phyloP scores from a whole-genome alignment of 2,113 vertebrate species.

The Pycnonotus jocosus region DNA sequence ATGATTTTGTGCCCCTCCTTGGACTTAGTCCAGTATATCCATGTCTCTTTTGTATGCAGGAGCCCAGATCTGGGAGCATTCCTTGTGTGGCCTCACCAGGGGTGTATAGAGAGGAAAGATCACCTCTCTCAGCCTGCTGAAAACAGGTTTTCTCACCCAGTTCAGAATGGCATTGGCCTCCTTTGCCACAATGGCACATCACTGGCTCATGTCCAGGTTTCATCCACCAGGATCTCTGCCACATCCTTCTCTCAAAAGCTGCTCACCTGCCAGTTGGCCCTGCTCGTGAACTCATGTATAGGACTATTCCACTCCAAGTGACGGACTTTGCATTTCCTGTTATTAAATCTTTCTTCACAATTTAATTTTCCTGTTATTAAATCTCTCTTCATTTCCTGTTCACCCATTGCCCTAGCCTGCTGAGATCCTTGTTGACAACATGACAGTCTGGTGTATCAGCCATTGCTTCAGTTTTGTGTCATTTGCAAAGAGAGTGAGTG shows the following conservation, averaged over 20 bases:
- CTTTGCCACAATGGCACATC: not conserved
- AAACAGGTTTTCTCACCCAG: not conserved
- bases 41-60: not conserved
- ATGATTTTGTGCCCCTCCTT: not conserved
- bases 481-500: not conserved
- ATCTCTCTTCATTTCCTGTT: not conserved
- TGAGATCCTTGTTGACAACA: not conserved
- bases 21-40: not conserved
- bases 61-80: not conserved
- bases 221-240: not conserved
- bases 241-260: not conserved
- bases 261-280: not conserved
- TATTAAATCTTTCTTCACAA: not conserved
- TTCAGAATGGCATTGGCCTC: rapidly evolving
- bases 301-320: not conserved
- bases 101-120: not conserved
- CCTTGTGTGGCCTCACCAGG: rapidly evolving
- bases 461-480: not conserved
- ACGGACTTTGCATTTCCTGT: not conserved
- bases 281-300: not conserved
- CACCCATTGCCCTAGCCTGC: not conserved
- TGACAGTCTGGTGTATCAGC: not conserved
- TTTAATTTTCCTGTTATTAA: not conserved
- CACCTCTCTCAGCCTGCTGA: not conserved
- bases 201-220: not conserved